Base-by-base conservation (phyloP, 2,113 vertebrate species). In the Planiliza haematocheilus region DNA sequence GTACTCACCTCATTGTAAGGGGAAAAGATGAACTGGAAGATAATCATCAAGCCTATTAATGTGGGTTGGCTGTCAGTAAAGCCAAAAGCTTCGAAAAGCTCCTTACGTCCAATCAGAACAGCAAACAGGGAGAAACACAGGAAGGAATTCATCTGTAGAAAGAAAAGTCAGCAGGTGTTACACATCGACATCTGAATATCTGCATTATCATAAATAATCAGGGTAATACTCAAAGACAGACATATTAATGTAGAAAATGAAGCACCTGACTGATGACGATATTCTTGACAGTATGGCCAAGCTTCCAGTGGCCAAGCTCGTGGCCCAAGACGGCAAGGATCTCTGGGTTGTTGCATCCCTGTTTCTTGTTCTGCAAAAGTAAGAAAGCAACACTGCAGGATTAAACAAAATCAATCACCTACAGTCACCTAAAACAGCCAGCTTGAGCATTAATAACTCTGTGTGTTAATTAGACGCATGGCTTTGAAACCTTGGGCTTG, bases 21-120 rank as follows among this genome's bases (percentile, higher is more conserved):
- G 48, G 98, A 99, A 91, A 99, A 99, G 90, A 99, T 98, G 91
- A 99, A 99, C 94, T 99, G 98, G 93, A 99, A 99, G 91, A 99
- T 99, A 92, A 99, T 99, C 95, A 99, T 94, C 76, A 99, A 90
- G 85, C 98, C 98, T 85, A 99, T 99, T 64, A 99, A 91, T 62
- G 97, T 99, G 18, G 98, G 98, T 39, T 98, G 97, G 82, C 88
- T 95, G 79, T 96, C 93, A 86, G 93, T 91, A 87, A 99, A 99
- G 82, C 97, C 98, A 89, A 99, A 99, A 1, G 98, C 98, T 79
- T 94, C 88, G 91, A 99, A 99, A 73, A 99, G 95, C 81, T 99
- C 97, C 85, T 94, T 97, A 2, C 85, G 96, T 81, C 97, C 95
- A 90, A 99, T 99, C 81, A 99, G 91, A 37, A 94, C 94, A 68